phyloP scores from a whole-genome alignment of 2,113 vertebrate species.

The Stigmatopora argus region DNA sequence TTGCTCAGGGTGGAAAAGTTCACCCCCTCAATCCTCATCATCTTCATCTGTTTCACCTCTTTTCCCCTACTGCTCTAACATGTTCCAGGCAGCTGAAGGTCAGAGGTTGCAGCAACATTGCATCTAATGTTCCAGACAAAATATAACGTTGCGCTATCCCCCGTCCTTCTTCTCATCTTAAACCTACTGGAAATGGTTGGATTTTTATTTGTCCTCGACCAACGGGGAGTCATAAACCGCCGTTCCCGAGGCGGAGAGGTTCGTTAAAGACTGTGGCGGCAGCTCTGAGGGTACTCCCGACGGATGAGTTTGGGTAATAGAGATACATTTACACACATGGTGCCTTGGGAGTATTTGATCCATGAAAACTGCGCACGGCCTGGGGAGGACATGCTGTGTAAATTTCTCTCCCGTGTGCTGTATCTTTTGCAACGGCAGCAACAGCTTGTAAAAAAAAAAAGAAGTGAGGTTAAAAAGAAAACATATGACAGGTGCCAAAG shows the following conservation, averaged over 20 bases:
- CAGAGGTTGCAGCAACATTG: slow-evolving; percentile 21
- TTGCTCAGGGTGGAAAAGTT: slow-evolving; percentile 44
- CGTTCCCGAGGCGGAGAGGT: slow-evolving; percentile 48
- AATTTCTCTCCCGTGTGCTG: slow-evolving; percentile 49
- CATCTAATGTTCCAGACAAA: slow-evolving; percentile 20
- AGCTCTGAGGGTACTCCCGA: slow-evolving; percentile 27
- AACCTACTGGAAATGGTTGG: slow-evolving; percentile 36
- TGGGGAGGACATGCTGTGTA: slow-evolving; percentile 62
- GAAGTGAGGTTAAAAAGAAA: slow-evolving; percentile 32
- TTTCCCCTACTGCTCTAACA: slow-evolving; percentile 26
- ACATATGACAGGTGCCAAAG: slow-evolving; percentile 68
- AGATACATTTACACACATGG: slow-evolving; percentile 37
- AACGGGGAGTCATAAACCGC: slow-evolving; percentile 53
- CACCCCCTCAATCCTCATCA: slow-evolving; percentile 31
- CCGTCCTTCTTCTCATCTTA: slow-evolving; percentile 26
- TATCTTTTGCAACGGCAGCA: slow-evolving; percentile 47
- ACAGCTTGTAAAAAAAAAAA: slow-evolving; percentile 55
- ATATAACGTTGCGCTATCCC: slow-evolving; percentile 4
- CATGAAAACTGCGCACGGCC: slow-evolving; percentile 50
- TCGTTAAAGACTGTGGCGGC: slow-evolving; percentile 42
- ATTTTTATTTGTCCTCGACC: slow-evolving; percentile 22
- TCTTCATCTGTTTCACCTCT: slow-evolving; percentile 35
- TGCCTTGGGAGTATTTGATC: slow-evolving; percentile 65
- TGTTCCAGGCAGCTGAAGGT: slow-evolving; percentile 30
- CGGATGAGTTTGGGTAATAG: slow-evolving; percentile 36